Conservation (phyloP, 2,888 invertebrate species). For the Ophioninae sp. region DNA sequence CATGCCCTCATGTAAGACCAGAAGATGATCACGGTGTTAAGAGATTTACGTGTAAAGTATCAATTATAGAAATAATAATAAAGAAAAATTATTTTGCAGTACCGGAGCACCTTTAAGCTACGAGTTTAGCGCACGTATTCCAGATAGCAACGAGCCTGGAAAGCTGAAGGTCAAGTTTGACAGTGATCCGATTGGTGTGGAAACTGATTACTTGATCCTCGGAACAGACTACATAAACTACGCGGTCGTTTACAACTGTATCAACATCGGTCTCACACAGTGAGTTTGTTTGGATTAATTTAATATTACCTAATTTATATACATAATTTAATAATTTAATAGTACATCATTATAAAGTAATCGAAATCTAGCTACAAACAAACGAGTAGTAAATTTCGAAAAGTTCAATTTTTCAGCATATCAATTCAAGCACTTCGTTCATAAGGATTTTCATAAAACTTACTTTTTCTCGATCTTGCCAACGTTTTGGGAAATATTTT, state of each 20-base stretch:
- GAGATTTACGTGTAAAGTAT: neutral
- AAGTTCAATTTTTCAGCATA: neutral
- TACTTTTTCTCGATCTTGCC: neutral
- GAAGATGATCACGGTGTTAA: neutral
- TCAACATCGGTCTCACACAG: conserved; percentile 82
- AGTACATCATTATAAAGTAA: neutral
- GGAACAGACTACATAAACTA: conserved; percentile 85
- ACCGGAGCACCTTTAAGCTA: conserved; percentile 79
- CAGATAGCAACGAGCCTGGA: conserved; percentile 82
- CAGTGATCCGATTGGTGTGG: conserved; percentile 82
- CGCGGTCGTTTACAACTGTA: conserved; percentile 85
- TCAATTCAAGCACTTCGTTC: neutral
- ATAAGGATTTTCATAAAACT: neutral
- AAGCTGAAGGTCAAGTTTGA: conserved; percentile 85
- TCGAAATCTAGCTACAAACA: neutral
- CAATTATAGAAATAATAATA: neutral
- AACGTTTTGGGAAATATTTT: too few species aligned
- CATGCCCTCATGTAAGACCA: conserved; percentile 80
- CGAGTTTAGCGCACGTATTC: conserved; percentile 83
- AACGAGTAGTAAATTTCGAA: neutral
- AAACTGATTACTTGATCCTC: conserved; percentile 85
- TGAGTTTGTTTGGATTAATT: conserved; percentile 54
- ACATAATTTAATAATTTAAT: neutral
- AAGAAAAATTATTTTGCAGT: conserved; percentile 47
- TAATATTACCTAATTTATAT: too few species aligned